Evolutionary conservation across 1,140 invertebrate genomes (phyloP).

Genomic region (Drosophila biarmipes): DNA sequence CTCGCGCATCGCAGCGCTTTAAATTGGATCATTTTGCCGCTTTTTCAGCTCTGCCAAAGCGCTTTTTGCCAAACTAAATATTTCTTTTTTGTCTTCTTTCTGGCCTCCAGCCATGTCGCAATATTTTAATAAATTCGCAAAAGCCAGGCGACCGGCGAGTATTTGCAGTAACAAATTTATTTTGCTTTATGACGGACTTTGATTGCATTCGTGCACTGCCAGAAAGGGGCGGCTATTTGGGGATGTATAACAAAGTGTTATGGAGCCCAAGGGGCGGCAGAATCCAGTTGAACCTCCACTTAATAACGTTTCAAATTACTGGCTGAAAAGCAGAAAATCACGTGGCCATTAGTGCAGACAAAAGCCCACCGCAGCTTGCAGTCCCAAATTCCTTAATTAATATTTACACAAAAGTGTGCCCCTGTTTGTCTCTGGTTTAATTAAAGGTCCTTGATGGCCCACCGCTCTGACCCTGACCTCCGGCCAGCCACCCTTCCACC

Average conservation of each 20-base stretch:
- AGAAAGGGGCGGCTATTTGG: no score
- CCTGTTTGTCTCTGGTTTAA: conserved; percentile 24
- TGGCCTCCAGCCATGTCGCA: background rate
- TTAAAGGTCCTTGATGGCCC: conserved; percentile 24
- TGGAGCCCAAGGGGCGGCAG: no score
- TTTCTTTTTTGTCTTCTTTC: background rate
- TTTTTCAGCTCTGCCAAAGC: background rate
- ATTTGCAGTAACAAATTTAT: background rate
- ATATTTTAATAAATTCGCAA: conserved; percentile 4
- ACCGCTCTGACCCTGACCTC: conserved; percentile 14
- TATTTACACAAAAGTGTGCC: conserved; percentile 35
- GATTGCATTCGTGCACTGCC: no score
- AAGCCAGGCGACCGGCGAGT: background rate
- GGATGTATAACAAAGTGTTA: no score
- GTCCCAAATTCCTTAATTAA: conserved; percentile 21
- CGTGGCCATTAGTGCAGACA: background rate
- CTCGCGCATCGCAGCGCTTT: conserved; percentile 1
- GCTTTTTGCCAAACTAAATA: background rate
- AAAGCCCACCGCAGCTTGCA: background rate
- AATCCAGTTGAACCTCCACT: no score
- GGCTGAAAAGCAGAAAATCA: background rate
- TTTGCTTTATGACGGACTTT: background rate
- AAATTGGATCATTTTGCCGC: conserved; percentile 4
- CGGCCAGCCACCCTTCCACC: background rate
- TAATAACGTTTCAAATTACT: background rate